Base-by-base conservation (phyloP, 2,888 invertebrate species). In the Andrena bicolor region DNA sequence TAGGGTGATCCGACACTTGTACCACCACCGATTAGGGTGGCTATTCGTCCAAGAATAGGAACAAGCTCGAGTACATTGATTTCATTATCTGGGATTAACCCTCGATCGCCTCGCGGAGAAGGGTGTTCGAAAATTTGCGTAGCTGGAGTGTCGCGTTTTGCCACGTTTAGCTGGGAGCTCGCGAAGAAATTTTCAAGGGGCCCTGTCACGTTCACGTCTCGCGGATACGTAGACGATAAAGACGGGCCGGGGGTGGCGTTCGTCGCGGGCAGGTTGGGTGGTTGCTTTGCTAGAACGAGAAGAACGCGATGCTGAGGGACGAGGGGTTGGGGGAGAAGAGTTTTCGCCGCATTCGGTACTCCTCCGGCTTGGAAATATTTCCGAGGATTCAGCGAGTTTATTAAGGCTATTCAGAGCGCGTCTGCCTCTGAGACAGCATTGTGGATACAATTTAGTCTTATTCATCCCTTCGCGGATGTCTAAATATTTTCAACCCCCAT, bases 381-480 rank as follows among this genome's bases (percentile, higher is more conserved):
- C 91, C 92, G 92, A 92, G 92, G 91, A 92, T 92, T 92, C 92
- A 92, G 91, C 91, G 90, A 92, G 93, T 93, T 93, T 93, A 95
- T 95, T 95, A 95, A 95, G 95, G 95, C 95, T 95, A 95, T 95
- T 95, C 95, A 95, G 94, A 94, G 93, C 94, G 94, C 94, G 88
- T 90, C 88, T 88, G 94, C 94, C 94, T 94, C 94, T 95, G 95
- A 95, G 95, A 94, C 94, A 94, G 93, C 94, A 95, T 95, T 95
- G 95, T 95, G 95, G 95, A 95, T 95, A 95, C 95, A 95, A 95
- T 95, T 95, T 95, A 95, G 95, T 94, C 95, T 95, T 94, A 95
- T 95, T 95, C 95, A 95, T 95, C 91, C 90, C 91, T 90, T 87
- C 88, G 90, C 89, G 90, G 91, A 92, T 91, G 91, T 93, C 92